Evolutionary conservation across 2,888 invertebrate genomes (phyloP).

Genomic region (Holacanthella duospinosa): DNA sequence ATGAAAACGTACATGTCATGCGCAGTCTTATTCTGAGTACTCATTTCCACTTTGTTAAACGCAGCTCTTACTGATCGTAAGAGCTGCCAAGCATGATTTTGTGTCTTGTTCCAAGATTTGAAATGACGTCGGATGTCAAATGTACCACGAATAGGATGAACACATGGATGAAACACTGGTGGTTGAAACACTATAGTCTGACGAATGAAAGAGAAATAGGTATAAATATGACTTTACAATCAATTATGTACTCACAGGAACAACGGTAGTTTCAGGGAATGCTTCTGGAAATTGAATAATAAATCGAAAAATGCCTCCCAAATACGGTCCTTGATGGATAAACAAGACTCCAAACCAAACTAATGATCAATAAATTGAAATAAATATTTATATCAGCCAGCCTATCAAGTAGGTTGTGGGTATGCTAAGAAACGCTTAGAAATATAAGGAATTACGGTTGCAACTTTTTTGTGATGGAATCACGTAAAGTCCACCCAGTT

Average conservation of each 20-base stretch:
- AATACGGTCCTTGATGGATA: conserved; percentile 74
- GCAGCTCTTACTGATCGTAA: conserved; percentile 17
- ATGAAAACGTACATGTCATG: conserved; percentile 19
- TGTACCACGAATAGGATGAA: conserved; percentile 16
- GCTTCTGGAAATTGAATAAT: conserved; percentile 71
- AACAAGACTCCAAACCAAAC: conserved; percentile 88
- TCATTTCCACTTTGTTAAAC: conserved; percentile 22
- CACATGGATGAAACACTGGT: conserved; percentile 20
- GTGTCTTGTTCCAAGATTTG: conserved; percentile 13
- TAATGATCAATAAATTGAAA: conserved; percentile 44
- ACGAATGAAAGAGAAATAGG: background rate
- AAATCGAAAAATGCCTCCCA: conserved; percentile 84
- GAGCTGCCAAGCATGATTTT: conserved; percentile 19
- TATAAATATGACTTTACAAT: background rate
- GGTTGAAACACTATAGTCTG: conserved; percentile 18
- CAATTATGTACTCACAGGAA: conserved; percentile 44
- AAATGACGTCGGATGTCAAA: conserved; percentile 20
- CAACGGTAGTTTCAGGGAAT: conserved; percentile 70
- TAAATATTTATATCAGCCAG: background rate
- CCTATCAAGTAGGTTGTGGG: too few species aligned
- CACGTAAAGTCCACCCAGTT: conserved; percentile 63
- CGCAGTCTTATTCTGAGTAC: conserved; percentile 13
- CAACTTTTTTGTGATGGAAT: conserved; percentile 80
- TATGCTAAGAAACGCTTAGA: too few species aligned
- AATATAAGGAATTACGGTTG: conserved; percentile 55